Percentiles rank a stretch among this genome's conserved stretches.
Evolutionary conservation across 2,888 invertebrate genomes (phyloP).

Genomic region (Chorisops tibialis): DNA sequence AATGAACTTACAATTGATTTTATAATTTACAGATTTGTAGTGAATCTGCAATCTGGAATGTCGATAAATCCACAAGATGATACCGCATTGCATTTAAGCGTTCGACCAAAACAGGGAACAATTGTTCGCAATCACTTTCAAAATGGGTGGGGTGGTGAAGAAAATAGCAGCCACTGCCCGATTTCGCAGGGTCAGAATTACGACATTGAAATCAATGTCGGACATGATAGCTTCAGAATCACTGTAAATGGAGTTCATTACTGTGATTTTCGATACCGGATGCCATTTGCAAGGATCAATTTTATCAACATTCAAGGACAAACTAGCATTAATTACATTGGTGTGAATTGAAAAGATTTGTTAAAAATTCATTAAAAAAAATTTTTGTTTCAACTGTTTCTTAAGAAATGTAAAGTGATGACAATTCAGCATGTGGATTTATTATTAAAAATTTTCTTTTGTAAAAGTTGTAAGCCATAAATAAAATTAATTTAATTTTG

Average conservation of each 20-base stretch:
- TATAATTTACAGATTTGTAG: not conserved
- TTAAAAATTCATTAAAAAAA: not conserved
- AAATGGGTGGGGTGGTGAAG: not conserved
- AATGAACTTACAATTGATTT: no score
- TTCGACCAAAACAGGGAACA: not conserved
- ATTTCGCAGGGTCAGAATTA: not conserved
- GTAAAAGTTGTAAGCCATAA: no score
- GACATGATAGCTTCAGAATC: not conserved
- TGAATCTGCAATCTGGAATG: conserved; percentile 8
- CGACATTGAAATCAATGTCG: conserved; percentile 2
- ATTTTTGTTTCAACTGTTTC: not conserved
- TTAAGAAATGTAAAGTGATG: not conserved
- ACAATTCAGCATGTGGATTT: no score
- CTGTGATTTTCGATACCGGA: conserved; percentile 11
- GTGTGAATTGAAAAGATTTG: not conserved
- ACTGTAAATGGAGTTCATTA: conserved; percentile 12
- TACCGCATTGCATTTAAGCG: conserved; percentile 8
- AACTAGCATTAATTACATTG: not conserved
- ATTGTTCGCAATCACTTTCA: conserved; percentile 10
- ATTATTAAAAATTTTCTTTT: no score
- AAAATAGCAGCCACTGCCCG: conserved; percentile 14
- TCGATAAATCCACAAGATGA: conserved; percentile 6
- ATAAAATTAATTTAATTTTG: no score
- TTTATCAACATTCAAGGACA: not conserved
- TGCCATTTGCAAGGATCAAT: not conserved